phyloP scores from a whole-genome alignment of 2,113 vertebrate species.

The Merops nubicus region DNA sequence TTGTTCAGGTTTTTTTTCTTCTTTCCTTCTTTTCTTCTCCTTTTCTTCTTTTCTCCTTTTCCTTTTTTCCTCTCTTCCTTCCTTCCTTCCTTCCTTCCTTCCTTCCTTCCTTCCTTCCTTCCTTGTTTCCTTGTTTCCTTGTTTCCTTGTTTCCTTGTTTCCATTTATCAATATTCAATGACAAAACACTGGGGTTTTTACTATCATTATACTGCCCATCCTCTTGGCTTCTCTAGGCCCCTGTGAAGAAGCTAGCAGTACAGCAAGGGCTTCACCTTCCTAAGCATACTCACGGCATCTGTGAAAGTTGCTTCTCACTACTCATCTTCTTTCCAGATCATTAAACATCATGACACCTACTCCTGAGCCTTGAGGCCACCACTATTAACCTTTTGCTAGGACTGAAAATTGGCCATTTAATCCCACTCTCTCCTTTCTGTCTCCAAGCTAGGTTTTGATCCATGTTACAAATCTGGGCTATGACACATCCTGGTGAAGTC shows the following conservation, averaged over 20 bases:
- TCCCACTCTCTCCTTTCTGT: background rate
- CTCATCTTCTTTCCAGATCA: background rate
- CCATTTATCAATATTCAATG: background rate
- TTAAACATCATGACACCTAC: background rate
- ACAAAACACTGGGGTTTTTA: background rate
- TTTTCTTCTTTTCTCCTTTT: no score
- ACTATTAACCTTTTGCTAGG: slow-evolving; percentile 15
- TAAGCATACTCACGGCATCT: background rate
- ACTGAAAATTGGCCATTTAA: slow-evolving; percentile 20
- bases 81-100: no score
- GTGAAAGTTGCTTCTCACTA: background rate
- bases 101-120: no score
- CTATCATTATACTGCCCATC: background rate
- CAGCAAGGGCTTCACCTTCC: background rate
- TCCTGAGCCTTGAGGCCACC: background rate
- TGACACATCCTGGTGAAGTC: background rate
- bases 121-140: no score
- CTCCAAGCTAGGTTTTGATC: slow-evolving; percentile 3
- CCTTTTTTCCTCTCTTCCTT: no score
- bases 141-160: no score
- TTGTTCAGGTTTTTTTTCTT: background rate
- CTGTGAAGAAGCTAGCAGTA: background rate
- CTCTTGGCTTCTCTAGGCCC: background rate
- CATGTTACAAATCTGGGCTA: background rate
- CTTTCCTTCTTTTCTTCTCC: no score